These are phyloP conservation scores for Enteromius thamalakanensis DNA, from an alignment of 2,797 vertebrate species.

Conservation along the genomic window DNA sequence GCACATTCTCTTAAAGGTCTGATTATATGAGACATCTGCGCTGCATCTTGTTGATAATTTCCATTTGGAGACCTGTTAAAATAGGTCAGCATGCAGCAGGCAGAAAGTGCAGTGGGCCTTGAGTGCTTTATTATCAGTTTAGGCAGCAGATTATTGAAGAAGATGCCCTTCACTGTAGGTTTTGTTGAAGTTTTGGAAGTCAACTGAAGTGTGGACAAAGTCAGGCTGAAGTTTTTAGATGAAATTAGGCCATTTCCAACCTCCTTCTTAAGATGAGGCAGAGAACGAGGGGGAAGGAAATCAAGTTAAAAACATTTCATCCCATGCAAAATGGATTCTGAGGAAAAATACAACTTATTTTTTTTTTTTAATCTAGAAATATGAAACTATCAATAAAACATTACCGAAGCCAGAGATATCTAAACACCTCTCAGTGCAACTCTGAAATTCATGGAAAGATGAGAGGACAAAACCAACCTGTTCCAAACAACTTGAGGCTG, in stretches of 20 bases:
- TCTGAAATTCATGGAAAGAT: slow-evolving; percentile 56
- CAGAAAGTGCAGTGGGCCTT: neutral
- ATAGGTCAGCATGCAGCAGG: slow-evolving; percentile 21
- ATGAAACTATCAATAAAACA: slow-evolving; percentile 65
- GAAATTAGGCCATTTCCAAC: slow-evolving; percentile 43
- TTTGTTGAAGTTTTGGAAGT: slow-evolving; percentile 6
- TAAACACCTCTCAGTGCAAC: slow-evolving; percentile 49
- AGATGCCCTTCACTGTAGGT: slow-evolving; percentile 20
- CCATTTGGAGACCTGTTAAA: slow-evolving; percentile 8
- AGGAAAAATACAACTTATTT: slow-evolving; percentile 5
- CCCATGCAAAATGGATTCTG: slow-evolving; percentile 43
- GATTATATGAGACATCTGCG: neutral
- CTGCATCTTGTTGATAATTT: slow-evolving; percentile 21
- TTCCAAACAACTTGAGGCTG: slow-evolving; percentile 63
- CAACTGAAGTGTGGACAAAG: slow-evolving; percentile 26
- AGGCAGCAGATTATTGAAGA: slow-evolving; percentile 26
- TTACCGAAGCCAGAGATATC: slow-evolving; percentile 54
- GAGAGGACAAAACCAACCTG: slow-evolving; percentile 62
- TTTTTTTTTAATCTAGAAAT: slow-evolving; percentile 53
- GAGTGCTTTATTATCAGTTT: slow-evolving; percentile 32
- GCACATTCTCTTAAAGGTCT: neutral
- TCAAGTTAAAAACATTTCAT: slow-evolving; percentile 28
- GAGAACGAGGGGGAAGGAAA: neutral
- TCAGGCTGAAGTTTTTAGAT: slow-evolving; percentile 1
- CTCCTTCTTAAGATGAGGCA: slow-evolving; percentile 7